A percentile compares a stretch with the other conserved stretches of the same genome.
Conservation (phyloP, 2,113 vertebrate species). For the Hassar affinis region DNA sequence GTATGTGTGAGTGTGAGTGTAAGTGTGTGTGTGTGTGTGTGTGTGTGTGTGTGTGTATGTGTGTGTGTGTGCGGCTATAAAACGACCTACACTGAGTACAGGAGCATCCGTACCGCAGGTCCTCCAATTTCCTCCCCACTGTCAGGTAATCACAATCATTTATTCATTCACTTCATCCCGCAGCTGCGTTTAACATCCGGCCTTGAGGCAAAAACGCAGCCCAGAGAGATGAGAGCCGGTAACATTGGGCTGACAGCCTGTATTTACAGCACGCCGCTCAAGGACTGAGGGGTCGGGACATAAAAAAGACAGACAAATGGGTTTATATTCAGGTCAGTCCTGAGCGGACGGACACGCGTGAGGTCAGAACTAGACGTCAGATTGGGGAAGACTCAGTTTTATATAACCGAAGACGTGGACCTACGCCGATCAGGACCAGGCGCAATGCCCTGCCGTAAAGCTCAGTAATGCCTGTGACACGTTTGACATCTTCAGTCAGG, state of each 20-base stretch:
- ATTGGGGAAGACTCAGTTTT: neutral
- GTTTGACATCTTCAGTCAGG: neutral
- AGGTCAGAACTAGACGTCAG: slow-evolving; percentile 25
- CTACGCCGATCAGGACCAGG: too few species aligned
- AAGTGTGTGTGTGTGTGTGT: neutral
- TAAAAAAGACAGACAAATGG: slow-evolving; percentile 36
- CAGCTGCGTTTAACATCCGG: slow-evolving; percentile 34
- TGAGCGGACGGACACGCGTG: slow-evolving; percentile 7
- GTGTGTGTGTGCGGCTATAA: too few species aligned
- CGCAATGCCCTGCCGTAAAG: too few species aligned
- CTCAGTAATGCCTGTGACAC: neutral
- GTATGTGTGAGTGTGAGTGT: too few species aligned
- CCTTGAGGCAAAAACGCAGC: slow-evolving; percentile 9
- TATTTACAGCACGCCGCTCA: slow-evolving; percentile 51
- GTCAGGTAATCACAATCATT: slow-evolving; percentile 46
- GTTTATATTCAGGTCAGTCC: slow-evolving; percentile 26
- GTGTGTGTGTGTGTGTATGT: slow-evolving; percentile 3
- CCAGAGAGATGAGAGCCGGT: slow-evolving; percentile 7
- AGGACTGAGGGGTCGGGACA: slow-evolving; percentile 36
- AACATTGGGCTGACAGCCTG: slow-evolving; percentile 46
- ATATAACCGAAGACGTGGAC: too few species aligned
- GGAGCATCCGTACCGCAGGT: neutral
- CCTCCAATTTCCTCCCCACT: slow-evolving; percentile 25
- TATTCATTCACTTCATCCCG: slow-evolving; percentile 36
- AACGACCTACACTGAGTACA: neutral